Conservation (phyloP, 2,888 invertebrate species). For the Parthenolecanium corni region DNA sequence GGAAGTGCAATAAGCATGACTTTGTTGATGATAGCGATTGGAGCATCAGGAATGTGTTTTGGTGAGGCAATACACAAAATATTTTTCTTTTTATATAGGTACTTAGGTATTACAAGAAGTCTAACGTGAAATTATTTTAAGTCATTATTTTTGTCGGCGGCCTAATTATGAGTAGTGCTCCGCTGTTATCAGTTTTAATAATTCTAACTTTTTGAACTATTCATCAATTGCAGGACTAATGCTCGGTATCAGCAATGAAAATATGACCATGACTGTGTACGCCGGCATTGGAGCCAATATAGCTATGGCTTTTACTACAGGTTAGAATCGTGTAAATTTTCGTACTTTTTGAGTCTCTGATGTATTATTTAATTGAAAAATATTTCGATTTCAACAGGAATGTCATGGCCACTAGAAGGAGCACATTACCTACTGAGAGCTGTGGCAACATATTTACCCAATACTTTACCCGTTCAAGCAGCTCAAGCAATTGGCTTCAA, state of each 20-base stretch:
- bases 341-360: too few relatives aligned
- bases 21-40: constrained; percentile 9
- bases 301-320: not conserved
- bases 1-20: not conserved
- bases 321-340: not conserved
- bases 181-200: not conserved
- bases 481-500: constrained; percentile 62
- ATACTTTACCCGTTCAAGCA: constrained; percentile 64
- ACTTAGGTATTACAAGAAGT: not conserved
- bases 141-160: too few relatives aligned
- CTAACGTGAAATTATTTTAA: not conserved
- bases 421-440: constrained; percentile 46
- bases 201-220: not conserved
- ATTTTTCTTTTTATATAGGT: not conserved
- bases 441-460: constrained; percentile 56
- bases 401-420: constrained; percentile 58
- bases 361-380: too few relatives aligned
- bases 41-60: constrained; percentile 22
- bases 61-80: constrained; percentile 6
- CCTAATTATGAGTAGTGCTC: not conserved
- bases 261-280: not conserved
- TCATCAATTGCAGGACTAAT: not conserved
- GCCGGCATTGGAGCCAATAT: not conserved
- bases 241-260: not conserved
- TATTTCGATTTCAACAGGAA: constrained; percentile 33